A percentile compares a stretch with the other conserved stretches of the same genome.
Conservation (phyloP, 1,140 invertebrate species). For the Heliconius melpomene region DNA sequence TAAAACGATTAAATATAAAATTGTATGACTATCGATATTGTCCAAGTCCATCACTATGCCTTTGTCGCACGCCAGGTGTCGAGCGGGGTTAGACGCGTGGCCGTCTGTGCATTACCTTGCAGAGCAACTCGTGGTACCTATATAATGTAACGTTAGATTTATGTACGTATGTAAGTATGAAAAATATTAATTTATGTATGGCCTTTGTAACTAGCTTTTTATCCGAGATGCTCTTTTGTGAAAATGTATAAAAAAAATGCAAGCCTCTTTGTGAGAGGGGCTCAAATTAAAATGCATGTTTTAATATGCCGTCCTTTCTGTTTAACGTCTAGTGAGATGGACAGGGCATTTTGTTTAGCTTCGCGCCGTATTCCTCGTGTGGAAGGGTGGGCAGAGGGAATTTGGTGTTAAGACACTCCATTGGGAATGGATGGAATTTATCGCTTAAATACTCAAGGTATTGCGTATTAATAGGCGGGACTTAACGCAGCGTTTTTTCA, state of each 20-base stretch:
- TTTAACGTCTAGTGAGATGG: background rate
- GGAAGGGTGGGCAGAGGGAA: no score
- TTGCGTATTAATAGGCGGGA: no score
- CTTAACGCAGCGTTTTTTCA: no score
- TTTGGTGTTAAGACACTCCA: no score
- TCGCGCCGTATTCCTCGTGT: no score
- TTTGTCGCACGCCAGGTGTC: slow-evolving; percentile 61
- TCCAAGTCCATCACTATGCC: slow-evolving; percentile 42
- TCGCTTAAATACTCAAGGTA: no score
- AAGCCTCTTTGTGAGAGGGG: background rate
- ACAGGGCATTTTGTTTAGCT: background rate
- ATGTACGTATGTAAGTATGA: background rate
- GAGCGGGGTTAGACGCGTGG: slow-evolving; percentile 48
- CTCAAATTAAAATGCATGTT: background rate
- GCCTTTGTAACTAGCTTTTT: slow-evolving; percentile 3
- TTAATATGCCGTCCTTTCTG: background rate
- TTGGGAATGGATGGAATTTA: no score
- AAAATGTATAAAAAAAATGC: background rate
- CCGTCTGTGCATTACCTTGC: slow-evolving; percentile 33
- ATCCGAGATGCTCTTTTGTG: background rate
- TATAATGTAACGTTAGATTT: background rate
- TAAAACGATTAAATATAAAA: background rate
- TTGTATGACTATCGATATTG: background rate
- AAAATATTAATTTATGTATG: slow-evolving; percentile 1
- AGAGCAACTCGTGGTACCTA: slow-evolving; percentile 2